Evolutionary conservation across 2,888 invertebrate species (phyloP), one percentile per base, ranked within the genome.

Genomic region (Sinohyriopsis cumingii): DNA sequence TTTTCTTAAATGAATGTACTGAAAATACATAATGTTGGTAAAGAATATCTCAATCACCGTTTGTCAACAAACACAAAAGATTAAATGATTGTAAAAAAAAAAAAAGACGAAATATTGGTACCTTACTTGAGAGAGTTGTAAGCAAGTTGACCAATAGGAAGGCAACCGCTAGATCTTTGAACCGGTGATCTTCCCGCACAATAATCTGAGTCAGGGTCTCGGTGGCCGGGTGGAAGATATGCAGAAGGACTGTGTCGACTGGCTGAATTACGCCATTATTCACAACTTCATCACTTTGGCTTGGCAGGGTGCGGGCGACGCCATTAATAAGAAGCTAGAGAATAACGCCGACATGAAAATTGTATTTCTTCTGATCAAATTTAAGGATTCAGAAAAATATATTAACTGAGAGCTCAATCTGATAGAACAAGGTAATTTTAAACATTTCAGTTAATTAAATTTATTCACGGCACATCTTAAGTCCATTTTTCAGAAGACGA

Each of bases 191-290:
- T 28, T 74, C 68, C 28, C 20, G 28, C 28, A 25, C 28, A 12
- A 20, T 22, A 62, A 53, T n/a, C 45, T 61, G 7, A n/a, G 57
- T 57, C 57, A 24, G 7, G 5, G 68, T 55, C 15, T 59, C 25
- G 25, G 54, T 12, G 5, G 59, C 56, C 12, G 68, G 63, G 9
- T 65, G n/a, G 18, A 33, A 45, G 1, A 75, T 68, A 25, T 79
- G 80, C 1, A 80, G 24, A 6, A 82, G 72, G 5, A 82, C 72
- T 54, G 63, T 60, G 61, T 76, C 72, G 15, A 82, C 76, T 53
- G 71, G 69, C 61, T 82, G 82, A 15, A 82, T 68, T 19, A 82
- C 77, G n/a, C 82, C 82, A 65, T 82, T 82, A 54, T 69, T 77
- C 5, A 78, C 71, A 18, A 78, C 63, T 19, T 78, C 67, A 68